A percentile compares a stretch with the other conserved stretches of the same genome.
phyloP scores from a whole-genome alignment of 2,888 invertebrate genomes.

The Ennomos fuscantarius region DNA sequence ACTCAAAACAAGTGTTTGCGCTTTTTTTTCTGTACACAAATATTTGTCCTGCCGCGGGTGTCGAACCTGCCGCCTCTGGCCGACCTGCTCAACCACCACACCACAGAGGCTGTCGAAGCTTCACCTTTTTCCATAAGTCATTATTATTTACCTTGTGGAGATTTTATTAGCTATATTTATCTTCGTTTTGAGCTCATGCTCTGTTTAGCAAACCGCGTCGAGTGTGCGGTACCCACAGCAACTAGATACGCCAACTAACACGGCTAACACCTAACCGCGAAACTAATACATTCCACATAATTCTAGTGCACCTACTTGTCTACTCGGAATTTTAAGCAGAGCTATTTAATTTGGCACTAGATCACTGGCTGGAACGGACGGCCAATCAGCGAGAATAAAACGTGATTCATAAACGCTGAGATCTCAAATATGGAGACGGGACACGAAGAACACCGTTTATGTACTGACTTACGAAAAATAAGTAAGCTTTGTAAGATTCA shows the following conservation, averaged over 20 bases:
- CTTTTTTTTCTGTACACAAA: no score
- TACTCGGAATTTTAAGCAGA: conserved; percentile 21
- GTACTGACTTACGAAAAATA: no score
- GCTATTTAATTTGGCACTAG: conserved; percentile 21
- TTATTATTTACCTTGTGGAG: no score
- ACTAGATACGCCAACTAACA: conserved; percentile 32
- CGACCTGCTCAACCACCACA: no score
- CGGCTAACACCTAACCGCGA: conserved; percentile 35
- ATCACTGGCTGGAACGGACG: conserved; percentile 15
- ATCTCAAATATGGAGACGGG: no score
- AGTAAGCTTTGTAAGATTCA: no score
- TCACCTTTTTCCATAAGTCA: no score
- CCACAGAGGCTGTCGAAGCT: no score
- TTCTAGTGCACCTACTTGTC: conserved; percentile 23
- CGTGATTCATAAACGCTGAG: conserved; percentile 7
- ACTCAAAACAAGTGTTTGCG: no score
- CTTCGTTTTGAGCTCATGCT: conserved; percentile 12
- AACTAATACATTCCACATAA: conserved; percentile 24
- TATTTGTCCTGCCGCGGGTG: no score
- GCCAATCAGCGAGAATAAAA: conserved; percentile 2
- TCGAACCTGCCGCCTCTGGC: no score
- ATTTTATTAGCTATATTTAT: not conserved
- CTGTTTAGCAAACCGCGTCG: conserved; percentile 28
- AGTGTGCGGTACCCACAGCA: conserved; percentile 20
- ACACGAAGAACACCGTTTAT: no score